Base-by-base conservation (phyloP, 2,797 vertebrate genomes). In the Mionectes olivaceus region DNA sequence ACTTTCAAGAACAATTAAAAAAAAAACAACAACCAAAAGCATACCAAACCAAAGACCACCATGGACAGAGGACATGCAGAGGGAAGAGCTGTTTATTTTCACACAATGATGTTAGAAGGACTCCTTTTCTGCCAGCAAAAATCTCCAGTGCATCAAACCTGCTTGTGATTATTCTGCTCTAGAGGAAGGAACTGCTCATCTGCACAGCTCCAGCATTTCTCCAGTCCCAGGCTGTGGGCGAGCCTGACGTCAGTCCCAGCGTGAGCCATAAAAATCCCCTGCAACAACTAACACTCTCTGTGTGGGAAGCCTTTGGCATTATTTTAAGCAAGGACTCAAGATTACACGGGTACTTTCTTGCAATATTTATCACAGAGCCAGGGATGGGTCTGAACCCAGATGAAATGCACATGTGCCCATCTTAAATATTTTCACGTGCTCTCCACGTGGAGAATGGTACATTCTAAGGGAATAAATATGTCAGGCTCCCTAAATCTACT, bases 251-350 rank as follows among this genome's bases (percentile, higher is more conserved):
- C 83, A 82, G 74, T 73, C 80, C 83, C 80, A 44, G 50, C 3
- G 79, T 41, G 84, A 94, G 71, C 76, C 81, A 56, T 19, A 78
- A 41, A 95, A 65, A 90, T 82, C 59, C 76, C 88, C 68, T 83
- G 83, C 56, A 92, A 92, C 64, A 85, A 57, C 37, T 67, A 44
- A 47, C 33, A 53, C 65, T 63, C 41, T 22, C 80, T 75, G 67
- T n/a, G 82, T 80, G 63, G 95, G 95, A 95, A 89, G 83, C 89
- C 81, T 67, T 47, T 3, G 35, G 52, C 17, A 55, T 68, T 80
- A 90, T 82, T 85, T 90, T 83, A 95, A 94, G 93, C 68, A 71
- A 76, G 57, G 60, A 73, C 67, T 68, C 71, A 69, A 50, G 52
- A 86, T 56, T 39, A 93, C 49, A 46, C 37, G 43, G 47, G n/a